Conservation (phyloP, 2,797 vertebrate species). For the Pipistrellus kuhlii region DNA sequence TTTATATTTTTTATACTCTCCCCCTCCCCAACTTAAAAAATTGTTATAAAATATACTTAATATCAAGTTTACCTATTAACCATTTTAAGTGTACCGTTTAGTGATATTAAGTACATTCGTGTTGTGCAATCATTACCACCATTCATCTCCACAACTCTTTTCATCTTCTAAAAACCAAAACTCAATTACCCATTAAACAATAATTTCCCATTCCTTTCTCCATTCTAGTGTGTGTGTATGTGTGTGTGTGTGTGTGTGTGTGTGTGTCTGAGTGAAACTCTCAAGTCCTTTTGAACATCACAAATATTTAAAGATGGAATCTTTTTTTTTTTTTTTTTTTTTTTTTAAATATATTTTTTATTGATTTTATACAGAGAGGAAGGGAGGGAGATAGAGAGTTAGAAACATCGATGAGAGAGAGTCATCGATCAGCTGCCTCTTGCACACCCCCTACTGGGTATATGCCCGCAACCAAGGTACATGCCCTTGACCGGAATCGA, state of each 20-base stretch:
- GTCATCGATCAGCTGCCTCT: too few species aligned
- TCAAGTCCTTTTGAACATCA: too few species aligned
- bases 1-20: neutral
- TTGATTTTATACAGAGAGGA: too few species aligned
- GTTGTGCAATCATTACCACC: neutral
- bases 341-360: too few species aligned
- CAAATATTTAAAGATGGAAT: too few species aligned
- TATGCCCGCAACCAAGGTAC: too few species aligned
- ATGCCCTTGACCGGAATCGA: too few species aligned
- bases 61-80: neutral
- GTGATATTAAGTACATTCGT: neutral
- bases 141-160: neutral
- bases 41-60: neutral
- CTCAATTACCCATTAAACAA: neutral
- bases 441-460: too few species aligned
- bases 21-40: neutral
- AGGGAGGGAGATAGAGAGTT: too few species aligned
- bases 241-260: conserved; percentile 51
- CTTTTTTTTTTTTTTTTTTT: too few species aligned
- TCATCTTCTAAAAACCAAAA: neutral
- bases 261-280: conserved; percentile 47
- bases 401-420: too few species aligned
- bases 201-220: neutral
- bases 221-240: neutral
- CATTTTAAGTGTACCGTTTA: neutral